phyloP scores from a whole-genome alignment of 2,113 vertebrate species.

The Zapus hudsonius region DNA sequence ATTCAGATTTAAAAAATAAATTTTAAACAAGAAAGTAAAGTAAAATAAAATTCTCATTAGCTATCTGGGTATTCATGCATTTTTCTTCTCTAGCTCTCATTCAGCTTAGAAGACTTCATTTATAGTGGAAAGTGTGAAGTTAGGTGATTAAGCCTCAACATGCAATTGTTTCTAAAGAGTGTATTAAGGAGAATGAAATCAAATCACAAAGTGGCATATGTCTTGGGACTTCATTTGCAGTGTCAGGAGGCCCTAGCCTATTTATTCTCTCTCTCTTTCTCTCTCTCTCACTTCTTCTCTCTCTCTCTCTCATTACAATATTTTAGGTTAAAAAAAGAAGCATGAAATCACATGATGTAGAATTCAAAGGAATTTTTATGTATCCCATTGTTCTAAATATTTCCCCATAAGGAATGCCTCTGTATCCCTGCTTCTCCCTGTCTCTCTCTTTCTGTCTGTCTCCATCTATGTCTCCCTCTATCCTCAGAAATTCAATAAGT shows the following conservation, averaged over 20 bases:
- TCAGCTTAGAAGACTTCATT: constrained; percentile 40
- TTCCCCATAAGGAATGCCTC: not conserved
- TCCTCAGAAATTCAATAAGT: not conserved
- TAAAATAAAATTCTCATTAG: not conserved
- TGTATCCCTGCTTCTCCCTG: not conserved
- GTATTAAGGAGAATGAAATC: constrained; percentile 50
- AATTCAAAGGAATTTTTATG: constrained; percentile 14
- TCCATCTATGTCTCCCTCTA: too few species aligned
- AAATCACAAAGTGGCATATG: too few species aligned
- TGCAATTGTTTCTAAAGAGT: constrained; percentile 1
- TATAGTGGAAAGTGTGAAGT: not conserved
- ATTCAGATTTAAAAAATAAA: not conserved
- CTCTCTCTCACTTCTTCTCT: too few species aligned
- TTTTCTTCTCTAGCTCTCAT: not conserved
- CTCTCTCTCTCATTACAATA: too few species aligned
- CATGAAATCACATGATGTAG: constrained; percentile 22
- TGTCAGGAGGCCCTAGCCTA: too few species aligned
- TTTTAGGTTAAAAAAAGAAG: too few species aligned
- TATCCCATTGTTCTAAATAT: not conserved
- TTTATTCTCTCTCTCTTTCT: too few species aligned
- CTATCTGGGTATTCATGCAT: not conserved
- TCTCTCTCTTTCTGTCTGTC: not conserved
- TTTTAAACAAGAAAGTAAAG: not conserved
- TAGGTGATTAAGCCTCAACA: constrained; percentile 38
- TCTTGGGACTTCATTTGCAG: too few species aligned